Evolutionary conservation across 2,113 vertebrate species (phyloP).

Genomic region (Trachemys scripta): DNA sequence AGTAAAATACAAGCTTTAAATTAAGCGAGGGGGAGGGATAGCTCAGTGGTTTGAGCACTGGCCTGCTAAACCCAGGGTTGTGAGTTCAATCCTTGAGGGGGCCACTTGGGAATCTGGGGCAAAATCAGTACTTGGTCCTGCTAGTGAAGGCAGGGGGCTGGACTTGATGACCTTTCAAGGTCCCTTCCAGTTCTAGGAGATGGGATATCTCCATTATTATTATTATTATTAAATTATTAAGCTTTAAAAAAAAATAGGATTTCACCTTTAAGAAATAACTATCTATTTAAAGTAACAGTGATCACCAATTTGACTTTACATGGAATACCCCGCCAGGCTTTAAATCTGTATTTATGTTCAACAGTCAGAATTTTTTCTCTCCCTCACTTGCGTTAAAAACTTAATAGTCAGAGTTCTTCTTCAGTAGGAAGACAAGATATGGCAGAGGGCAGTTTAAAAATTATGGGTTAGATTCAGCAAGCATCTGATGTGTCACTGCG

Average conservation of each 20-base stretch:
- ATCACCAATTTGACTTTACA: conserved; percentile 61
- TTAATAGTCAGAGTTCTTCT: neutral
- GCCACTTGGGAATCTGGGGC: no score
- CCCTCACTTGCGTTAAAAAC: neutral
- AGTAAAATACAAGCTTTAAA: conserved; percentile 42
- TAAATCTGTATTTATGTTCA: conserved; percentile 23
- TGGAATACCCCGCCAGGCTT: conserved; percentile 53
- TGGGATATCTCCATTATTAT: no score
- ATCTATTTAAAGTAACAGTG: conserved; percentile 35
- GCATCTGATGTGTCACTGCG: neutral
- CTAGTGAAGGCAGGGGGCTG: no score
- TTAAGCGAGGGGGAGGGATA: no score
- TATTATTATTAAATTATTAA: no score
- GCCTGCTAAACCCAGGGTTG: no score
- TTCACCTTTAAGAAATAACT: conserved; percentile 43
- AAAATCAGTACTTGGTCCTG: no score
- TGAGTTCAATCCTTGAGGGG: no score
- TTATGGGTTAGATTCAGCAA: neutral
- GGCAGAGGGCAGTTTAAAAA: neutral
- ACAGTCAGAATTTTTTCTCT: conserved; percentile 45
- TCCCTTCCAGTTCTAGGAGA: no score
- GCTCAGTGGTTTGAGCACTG: no score
- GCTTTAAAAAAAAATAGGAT: neutral
- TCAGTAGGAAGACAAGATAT: accelerated
- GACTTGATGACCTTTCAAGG: no score